phyloP scores from a whole-genome alignment of 2,797 vertebrate genomes.

The Heterohyrax brucei region DNA sequence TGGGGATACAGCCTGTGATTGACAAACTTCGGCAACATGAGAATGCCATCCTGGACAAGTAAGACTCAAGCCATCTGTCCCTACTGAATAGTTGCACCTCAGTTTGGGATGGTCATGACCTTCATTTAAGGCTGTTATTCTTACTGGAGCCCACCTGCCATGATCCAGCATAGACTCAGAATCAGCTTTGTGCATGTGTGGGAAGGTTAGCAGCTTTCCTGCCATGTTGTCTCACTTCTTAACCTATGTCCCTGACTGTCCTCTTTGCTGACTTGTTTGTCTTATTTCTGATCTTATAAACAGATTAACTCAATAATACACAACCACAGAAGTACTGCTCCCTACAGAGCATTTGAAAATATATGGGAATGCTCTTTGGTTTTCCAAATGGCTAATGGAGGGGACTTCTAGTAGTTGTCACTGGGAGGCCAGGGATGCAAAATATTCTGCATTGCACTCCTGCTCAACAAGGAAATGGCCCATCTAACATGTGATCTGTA shows the following conservation, averaged over 20 bases:
- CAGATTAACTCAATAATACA: neutral
- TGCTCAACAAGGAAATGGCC: neutral
- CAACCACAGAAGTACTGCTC: neutral
- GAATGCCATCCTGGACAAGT: slow-evolving; percentile 98
- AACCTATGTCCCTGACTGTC: neutral
- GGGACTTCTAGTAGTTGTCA: neutral
- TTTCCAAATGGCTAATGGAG: neutral
- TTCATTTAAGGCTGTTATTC: neutral
- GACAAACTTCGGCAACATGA: slow-evolving; percentile 98
- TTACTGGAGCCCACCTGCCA: neutral
- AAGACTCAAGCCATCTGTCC: slow-evolving; percentile 53
- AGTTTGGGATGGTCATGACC: neutral
- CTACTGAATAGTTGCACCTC: neutral
- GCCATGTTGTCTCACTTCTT: neutral
- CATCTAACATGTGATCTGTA: neutral
- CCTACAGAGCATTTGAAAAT: neutral
- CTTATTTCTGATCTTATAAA: neutral
- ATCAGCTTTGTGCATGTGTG: neutral
- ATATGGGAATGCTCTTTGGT: neutral
- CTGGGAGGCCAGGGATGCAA: neutral
- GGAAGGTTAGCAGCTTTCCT: neutral
- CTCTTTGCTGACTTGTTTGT: neutral
- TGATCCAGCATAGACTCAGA: neutral
- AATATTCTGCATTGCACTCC: neutral
- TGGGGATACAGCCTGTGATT: slow-evolving; percentile 98